These are phyloP conservation scores for Sesamia nonagrioides DNA, from an alignment of 1,140 invertebrate species.

Conservation along the genomic window DNA sequence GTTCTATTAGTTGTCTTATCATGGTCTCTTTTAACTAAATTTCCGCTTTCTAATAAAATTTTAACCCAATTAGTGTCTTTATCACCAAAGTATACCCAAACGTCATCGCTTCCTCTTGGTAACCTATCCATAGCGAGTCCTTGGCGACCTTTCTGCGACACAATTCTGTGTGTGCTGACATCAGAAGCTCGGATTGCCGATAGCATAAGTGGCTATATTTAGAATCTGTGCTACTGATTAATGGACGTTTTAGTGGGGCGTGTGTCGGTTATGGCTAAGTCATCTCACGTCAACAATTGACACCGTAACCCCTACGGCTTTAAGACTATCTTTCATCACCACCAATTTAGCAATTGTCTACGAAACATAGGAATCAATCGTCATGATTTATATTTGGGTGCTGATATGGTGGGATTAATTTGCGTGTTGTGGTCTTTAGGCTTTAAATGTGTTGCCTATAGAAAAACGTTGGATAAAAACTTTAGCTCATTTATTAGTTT, in stretches of 20 bases:
- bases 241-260: constrained; percentile 73
- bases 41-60: background rate
- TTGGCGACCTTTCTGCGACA: constrained; percentile 53
- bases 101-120: background rate
- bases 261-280: constrained; percentile 71
- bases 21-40: background rate
- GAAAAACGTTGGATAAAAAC: background rate
- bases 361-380: constrained; percentile 46
- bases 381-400: constrained; percentile 44
- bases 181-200: constrained; percentile 70
- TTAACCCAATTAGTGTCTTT: no score
- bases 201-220: constrained; percentile 86
- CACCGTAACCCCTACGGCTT: constrained; percentile 74
- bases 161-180: constrained; percentile 68
- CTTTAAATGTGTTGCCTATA: background rate
- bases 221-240: constrained; percentile 83
- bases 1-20: background rate
- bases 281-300: constrained; percentile 74
- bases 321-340: constrained; percentile 64
- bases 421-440: background rate
- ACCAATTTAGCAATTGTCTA: constrained; percentile 49
- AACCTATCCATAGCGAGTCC: background rate
- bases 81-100: background rate
- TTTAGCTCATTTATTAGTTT: no score
- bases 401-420: constrained; percentile 2